phyloP scores from a whole-genome alignment of 2,888 invertebrate genomes.

The Ophioninae sp. region DNA sequence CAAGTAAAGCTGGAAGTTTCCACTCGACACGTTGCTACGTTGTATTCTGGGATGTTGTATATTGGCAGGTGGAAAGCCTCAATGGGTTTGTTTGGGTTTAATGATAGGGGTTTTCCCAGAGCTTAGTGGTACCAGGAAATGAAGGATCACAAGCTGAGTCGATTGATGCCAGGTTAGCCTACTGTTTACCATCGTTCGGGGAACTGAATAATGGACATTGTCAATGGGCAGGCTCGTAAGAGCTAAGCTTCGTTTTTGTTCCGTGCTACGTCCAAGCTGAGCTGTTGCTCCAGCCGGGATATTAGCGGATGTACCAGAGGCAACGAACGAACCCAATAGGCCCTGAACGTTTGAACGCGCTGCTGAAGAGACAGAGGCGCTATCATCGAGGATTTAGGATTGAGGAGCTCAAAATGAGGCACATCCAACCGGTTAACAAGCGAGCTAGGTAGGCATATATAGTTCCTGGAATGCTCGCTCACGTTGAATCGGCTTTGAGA shows the following conservation, averaged over 20 bases:
- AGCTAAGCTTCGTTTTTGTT: constrained; percentile 26
- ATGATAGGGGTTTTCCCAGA: background rate
- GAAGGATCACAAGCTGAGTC: background rate
- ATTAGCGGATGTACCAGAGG: constrained; percentile 45
- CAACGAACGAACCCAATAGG: constrained; percentile 17
- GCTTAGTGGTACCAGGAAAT: background rate
- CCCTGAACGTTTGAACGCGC: background rate
- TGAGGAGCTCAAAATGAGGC: background rate
- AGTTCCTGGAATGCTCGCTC: constrained; percentile 8
- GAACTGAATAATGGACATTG: constrained; percentile 24
- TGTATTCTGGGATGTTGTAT: background rate
- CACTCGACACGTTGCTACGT: background rate
- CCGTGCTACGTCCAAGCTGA: constrained; percentile 13
- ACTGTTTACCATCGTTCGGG: constrained; percentile 6
- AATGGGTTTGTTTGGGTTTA: background rate
- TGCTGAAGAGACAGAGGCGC: background rate
- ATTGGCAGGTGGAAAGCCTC: background rate
- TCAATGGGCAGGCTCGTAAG: constrained; percentile 5
- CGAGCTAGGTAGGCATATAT: constrained; percentile 20
- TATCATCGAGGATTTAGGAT: background rate
- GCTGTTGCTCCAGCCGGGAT: constrained; percentile 39
- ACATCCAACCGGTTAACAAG: constrained; percentile 4
- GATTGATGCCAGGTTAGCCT: background rate
- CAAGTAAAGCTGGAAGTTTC: background rate
- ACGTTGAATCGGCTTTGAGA: constrained; percentile 54